Conservation (phyloP, 2,888 invertebrate genomes). For the Conchocele bisecta region DNA sequence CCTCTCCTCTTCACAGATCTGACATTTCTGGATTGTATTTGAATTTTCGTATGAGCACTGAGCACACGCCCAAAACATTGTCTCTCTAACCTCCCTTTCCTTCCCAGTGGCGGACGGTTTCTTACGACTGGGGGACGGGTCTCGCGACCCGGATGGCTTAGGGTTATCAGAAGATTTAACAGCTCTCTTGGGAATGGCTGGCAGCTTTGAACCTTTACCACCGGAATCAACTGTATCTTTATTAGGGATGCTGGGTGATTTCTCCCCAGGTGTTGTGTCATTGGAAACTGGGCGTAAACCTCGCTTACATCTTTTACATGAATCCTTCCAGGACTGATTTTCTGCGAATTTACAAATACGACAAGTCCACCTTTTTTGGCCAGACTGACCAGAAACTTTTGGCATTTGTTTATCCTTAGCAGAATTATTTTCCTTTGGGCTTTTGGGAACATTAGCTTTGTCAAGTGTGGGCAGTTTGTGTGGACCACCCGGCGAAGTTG, state of each 20-base stretch:
- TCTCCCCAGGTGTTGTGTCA: neutral
- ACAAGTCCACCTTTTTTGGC: slow-evolving; percentile 90
- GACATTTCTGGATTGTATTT: slow-evolving; percentile 88
- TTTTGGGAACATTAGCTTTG: neutral
- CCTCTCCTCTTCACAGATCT: slow-evolving; percentile 89
- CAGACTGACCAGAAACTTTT: slow-evolving; percentile 21
- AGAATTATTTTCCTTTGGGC: neutral
- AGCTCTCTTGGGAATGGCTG: neutral
- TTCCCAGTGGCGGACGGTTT: neutral
- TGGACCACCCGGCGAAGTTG: slow-evolving; percentile 43
- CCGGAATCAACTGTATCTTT: neutral
- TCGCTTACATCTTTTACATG: slow-evolving; percentile 92
- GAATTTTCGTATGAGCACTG: slow-evolving; percentile 94
- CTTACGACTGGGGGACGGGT: neutral
- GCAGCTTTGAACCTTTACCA: neutral
- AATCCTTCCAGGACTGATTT: slow-evolving; percentile 90
- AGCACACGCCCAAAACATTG: slow-evolving; percentile 89
- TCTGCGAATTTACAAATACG: slow-evolving; percentile 94
- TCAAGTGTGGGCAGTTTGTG: slow-evolving; percentile 17
- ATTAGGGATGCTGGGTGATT: too few species aligned
- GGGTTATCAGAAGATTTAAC: neutral
- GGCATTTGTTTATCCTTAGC: neutral
- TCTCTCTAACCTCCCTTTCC: slow-evolving; percentile 18
- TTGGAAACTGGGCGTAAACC: slow-evolving; percentile 23
- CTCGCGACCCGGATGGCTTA: neutral